Base-by-base conservation (phyloP, 2,888 invertebrate genomes). In the Dioctria linearis region DNA sequence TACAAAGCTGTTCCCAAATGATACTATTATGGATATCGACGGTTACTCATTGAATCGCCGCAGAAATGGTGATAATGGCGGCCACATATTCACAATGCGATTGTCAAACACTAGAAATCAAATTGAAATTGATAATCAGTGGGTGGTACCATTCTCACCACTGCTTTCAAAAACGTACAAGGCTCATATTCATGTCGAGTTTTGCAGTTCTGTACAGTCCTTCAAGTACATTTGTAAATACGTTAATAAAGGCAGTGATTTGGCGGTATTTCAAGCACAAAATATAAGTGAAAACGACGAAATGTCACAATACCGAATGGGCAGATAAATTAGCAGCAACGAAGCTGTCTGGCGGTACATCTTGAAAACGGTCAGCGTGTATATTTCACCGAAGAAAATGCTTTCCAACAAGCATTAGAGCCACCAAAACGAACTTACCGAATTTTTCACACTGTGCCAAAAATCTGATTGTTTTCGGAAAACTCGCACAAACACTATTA, bases 111-210 rank as follows among this genome's bases (percentile, higher is more conserved):
- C n/a, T 8, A 25, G 25, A 25, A 25, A 25, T 25, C 25, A 51
- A 8, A 13, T 71, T 37, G 80, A 83, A 82, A 79, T 80, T 40
- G 66, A 25, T 39, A 87, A 87, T 83, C 63, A 83, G 13, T 86
- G 85, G 85, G 82, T 87, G 80, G 86, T 87, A 3, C 86, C 86
- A 43, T 87, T 85, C 82, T 83, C 78, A 5, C 86, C 85, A 13
- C n/a, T 84, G 43, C 83, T 86, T 5, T 25, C 25, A 25, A 25
- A 25, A 25, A 25, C 25, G 25, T 25, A 25, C 25, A 25, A 25
- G 25, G 25, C 25, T 25, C 25, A 25, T 25, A 25, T 25, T 25
- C 0, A 0, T 25, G 25, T 83, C 80, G 83, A 66, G 46, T 39
- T 86, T 5, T 90, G 88, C 82, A 54, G 40, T n/a, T 37, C 51